These are phyloP conservation scores for Thaumatotibia leucotreta DNA, from an alignment of 1,140 invertebrate species.

Conservation along the genomic window DNA sequence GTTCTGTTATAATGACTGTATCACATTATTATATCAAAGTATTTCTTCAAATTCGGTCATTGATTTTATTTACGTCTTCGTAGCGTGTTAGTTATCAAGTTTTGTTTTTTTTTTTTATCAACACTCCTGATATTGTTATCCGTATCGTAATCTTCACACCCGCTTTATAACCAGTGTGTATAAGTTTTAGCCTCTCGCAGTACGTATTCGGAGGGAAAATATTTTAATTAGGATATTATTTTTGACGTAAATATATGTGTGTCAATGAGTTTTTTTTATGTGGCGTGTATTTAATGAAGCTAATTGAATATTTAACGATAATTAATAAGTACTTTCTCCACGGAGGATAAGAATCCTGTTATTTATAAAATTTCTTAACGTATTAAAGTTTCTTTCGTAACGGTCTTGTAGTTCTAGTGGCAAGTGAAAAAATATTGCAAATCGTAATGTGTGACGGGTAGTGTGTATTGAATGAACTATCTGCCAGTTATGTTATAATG, in stretches of 20 bases:
- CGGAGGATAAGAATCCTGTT: no score
- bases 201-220: no score
- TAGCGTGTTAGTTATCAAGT: neutral
- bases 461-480: no score
- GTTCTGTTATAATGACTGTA: neutral
- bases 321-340: neutral
- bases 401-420: conserved; percentile 10
- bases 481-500: conserved; percentile 28
- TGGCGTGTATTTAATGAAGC: neutral
- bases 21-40: neutral
- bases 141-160: conserved; percentile 3
- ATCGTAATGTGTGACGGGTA: conserved; percentile 15
- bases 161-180: neutral
- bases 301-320: neutral
- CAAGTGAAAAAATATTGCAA: conserved; percentile 19
- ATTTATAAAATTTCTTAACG: neutral
- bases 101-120: neutral
- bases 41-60: neutral
- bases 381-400: no score
- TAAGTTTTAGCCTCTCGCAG: no score
- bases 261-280: neutral
- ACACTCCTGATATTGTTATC: neutral
- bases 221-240: no score
- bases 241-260: no score
- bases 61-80: neutral